Evolutionary conservation across 1,140 invertebrate species (phyloP).

Genomic region (Diorhabda elongata): DNA sequence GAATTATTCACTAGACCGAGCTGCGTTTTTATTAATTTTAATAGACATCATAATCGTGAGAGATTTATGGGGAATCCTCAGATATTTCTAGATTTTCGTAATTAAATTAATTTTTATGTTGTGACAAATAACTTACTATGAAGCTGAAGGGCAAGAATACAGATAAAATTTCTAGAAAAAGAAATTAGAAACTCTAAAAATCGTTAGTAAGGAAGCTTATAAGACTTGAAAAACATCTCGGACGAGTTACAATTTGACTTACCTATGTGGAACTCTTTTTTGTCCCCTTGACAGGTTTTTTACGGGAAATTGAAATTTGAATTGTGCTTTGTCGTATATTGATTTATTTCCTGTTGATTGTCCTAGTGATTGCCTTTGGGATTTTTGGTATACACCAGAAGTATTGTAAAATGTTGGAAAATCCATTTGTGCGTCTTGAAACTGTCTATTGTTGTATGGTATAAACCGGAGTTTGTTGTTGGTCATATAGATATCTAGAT

Average conservation of each 20-base stretch:
- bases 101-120: no score
- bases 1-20: no score
- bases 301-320: constrained; percentile 14
- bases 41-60: no score
- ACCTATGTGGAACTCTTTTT: constrained; percentile 34
- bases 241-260: constrained; percentile 10
- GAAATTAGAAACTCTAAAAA: no score
- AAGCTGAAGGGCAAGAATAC: no score
- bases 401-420: constrained; percentile 42
- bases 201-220: no score
- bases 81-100: no score
- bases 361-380: constrained; percentile 13
- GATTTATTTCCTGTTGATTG: constrained; percentile 21
- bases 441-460: constrained; percentile 34
- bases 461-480: constrained; percentile 37
- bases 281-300: constrained; percentile 22
- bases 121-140: no score
- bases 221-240: no score
- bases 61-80: no score
- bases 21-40: no score
- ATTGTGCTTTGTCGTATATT: constrained; percentile 20
- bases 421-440: constrained; percentile 38
- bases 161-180: no score
- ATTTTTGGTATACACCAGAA: constrained; percentile 29
- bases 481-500: constrained; percentile 44